Evolutionary conservation across 2,113 vertebrate genomes (phyloP), one percentile per base, ranked within the genome.

Genomic region (Antigone vipio): DNA sequence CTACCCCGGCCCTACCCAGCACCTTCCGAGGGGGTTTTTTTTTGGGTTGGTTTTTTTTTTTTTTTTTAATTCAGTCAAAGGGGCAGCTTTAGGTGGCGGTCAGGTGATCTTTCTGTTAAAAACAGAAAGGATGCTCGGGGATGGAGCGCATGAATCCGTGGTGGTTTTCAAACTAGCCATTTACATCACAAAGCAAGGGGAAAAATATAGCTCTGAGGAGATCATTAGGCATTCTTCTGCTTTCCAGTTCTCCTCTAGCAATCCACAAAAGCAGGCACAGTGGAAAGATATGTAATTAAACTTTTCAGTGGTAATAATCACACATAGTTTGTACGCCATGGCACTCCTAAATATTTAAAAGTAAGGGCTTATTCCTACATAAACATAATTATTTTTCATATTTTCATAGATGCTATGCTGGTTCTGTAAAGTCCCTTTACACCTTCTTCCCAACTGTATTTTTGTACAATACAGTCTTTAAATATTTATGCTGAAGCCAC

Each of bases 111-210:
- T 44, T 91, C 91, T 29, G 34, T 45, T 64, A 59, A 59, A 93
- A 95, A 40, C 94, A 29, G 88, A 13, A 76, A 88, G 89, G 92
- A 89, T 76, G 97, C 69, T 88, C 78, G 85, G 71, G 69, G 95
- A 97, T 45, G 89, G 91, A 97, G 95, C 72, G 78, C 85, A 68
- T 40, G 95, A 73, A 97, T 92, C 94, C 96, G 71, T 21, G 59
- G 64, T 42, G 81, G 76, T 23, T 68, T 88, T n/a, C 76, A 49
- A 96, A 97, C 97, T 89, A 26, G 64, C 81, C 92, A 97, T 97
- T 98, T 97, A 90, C 95, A 97, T 98, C 62, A 97, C 95, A 98
- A 97, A 98, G 97, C 95, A 44, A 68, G 42, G 26, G 82, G 90
- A 34, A 89, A 94, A 97, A 96, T 69, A 32, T 15, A 92, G 89